phyloP scores from a whole-genome alignment of 2,113 vertebrate genomes.

The Actinemys pallida region DNA sequence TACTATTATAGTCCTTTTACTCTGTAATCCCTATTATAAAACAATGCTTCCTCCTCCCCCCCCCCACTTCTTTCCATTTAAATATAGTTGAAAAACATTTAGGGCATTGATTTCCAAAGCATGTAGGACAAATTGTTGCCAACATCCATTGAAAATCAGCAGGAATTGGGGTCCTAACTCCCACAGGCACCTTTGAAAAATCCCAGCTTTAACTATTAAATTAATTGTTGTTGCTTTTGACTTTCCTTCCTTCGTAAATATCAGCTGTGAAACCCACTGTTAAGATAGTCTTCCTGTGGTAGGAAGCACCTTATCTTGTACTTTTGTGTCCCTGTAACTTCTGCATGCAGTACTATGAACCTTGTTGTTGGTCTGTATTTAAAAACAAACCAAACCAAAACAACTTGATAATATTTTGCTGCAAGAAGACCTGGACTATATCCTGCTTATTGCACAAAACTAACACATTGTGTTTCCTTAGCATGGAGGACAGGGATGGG shows the following conservation, averaged over 20 bases:
- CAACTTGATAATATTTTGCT: constrained; percentile 65
- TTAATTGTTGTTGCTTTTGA: constrained; percentile 71
- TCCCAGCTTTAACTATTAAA: constrained; percentile 36
- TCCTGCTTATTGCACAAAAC: constrained; percentile 61
- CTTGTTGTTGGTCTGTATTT: constrained; percentile 53
- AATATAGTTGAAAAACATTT: neutral
- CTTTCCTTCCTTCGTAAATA: constrained; percentile 67
- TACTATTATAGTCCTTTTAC: neutral
- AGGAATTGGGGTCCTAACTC: neutral
- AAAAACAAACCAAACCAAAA: constrained; percentile 37
- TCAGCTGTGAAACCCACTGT: constrained; percentile 51
- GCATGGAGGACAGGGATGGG: constrained; percentile 25
- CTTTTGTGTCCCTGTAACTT: constrained; percentile 68
- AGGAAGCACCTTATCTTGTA: constrained; percentile 79
- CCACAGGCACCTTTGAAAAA: constrained; percentile 19
- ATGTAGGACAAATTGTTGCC: neutral
- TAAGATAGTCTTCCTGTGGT: constrained; percentile 73
- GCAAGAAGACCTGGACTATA: constrained; percentile 54
- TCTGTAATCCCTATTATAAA: neutral
- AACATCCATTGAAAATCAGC: neutral
- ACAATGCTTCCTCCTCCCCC: neutral
- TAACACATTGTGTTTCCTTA: constrained; percentile 18
- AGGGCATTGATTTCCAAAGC: neutral
- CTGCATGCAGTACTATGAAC: constrained; percentile 59
- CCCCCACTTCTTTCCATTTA: neutral